Percentiles rank a stretch among this genome's conserved stretches.
These are phyloP conservation scores for Cydia splendana DNA, from an alignment of 1,140 invertebrate species.

Conservation along the genomic window DNA sequence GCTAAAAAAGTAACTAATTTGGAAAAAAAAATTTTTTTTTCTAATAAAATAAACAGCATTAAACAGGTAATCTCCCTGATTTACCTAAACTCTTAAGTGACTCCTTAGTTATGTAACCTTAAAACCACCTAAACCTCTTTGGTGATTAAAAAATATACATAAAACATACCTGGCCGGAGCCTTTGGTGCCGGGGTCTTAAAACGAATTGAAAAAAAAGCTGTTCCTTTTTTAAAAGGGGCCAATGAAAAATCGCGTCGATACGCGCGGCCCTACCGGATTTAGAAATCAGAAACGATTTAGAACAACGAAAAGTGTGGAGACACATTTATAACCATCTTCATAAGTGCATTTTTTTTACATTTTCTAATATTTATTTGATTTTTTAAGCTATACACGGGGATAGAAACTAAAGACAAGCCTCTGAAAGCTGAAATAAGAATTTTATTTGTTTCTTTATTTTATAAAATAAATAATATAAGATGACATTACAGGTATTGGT, in stretches of 20 bases:
- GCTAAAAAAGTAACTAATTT: no score
- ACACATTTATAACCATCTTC: not conserved
- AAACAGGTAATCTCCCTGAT: not conserved
- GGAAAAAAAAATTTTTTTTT: no score
- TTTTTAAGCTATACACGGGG: no score
- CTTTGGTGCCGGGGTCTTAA: slow-evolving; percentile 36
- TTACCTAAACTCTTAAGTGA: slow-evolving; percentile 5
- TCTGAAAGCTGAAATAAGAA: no score
- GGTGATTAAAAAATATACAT: slow-evolving; percentile 28
- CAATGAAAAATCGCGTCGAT: slow-evolving; percentile 64
- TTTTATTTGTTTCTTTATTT: no score
- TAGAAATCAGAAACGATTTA: slow-evolving; percentile 50
- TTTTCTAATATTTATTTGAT: no score
- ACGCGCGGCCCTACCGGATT: slow-evolving; percentile 63
- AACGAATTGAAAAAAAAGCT: slow-evolving; percentile 43
- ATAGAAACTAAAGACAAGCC: no score
- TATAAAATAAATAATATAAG: no score
- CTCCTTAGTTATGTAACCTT: slow-evolving; percentile 16
- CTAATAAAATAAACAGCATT: not conserved
- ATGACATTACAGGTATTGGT: no score
- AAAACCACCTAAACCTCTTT: slow-evolving; percentile 21
- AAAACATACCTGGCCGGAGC: slow-evolving; percentile 29
- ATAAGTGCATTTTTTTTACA: no score
- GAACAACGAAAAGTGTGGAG: slow-evolving; percentile 39
- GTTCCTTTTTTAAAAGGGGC: slow-evolving; percentile 54